Conservation (phyloP, 2,797 vertebrate species). For the Takifugu ocellatus region DNA sequence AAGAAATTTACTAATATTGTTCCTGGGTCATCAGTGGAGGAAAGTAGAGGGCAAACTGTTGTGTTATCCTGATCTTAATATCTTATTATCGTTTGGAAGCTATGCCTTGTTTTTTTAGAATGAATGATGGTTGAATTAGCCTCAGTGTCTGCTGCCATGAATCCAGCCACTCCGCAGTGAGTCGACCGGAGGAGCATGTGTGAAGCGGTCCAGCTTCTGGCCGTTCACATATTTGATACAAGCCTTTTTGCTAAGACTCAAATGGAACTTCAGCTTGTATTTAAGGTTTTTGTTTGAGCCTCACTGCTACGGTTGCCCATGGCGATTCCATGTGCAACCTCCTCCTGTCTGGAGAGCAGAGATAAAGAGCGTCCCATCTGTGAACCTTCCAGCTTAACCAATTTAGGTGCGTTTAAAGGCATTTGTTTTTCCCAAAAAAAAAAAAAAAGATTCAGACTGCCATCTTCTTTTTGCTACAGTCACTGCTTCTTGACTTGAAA, state of each 20-base stretch:
- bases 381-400: conserved; percentile 2
- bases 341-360: conserved; percentile 17
- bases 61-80: background rate
- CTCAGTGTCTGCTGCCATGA: background rate
- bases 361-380: conserved; percentile 14
- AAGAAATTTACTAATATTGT: too few relatives aligned
- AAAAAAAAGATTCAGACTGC: conserved; percentile 1
- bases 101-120: too few relatives aligned
- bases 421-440: conserved; percentile 6
- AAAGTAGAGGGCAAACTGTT: too few relatives aligned
- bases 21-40: too few relatives aligned
- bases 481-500: conserved; percentile 33
- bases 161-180: background rate
- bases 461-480: conserved; percentile 8
- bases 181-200: conserved; percentile 15
- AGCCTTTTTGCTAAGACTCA: conserved; percentile 17
- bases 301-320: conserved; percentile 22
- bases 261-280: conserved; percentile 21
- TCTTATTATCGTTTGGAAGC: conserved; percentile 11
- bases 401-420: background rate
- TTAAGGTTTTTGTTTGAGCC: conserved; percentile 13
- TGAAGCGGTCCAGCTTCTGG: conserved; percentile 26
- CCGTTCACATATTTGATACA: conserved; percentile 31
- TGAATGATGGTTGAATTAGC: background rate
- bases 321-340: conserved; percentile 18